Evolutionary conservation across 1,140 invertebrate genomes (phyloP), one percentile per base, ranked within the genome.

Genomic region (Microplitis demolitor): DNA sequence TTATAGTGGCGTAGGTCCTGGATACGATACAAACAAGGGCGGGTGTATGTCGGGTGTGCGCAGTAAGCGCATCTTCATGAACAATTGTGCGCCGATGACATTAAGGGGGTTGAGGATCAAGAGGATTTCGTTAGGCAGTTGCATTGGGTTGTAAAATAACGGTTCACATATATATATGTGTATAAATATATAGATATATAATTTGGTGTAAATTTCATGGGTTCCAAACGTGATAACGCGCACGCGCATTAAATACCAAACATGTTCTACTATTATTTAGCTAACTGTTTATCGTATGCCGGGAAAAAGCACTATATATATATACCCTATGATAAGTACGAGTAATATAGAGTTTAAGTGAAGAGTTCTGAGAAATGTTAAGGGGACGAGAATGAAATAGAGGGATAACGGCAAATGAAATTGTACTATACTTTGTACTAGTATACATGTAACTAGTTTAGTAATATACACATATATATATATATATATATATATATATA

Each of bases 1-100:
- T 51, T 50, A n/a, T 35, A 53, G 66, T 67, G 66, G 66, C 66
- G 66, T 67, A 67, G 66, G 66, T 67, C 66, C 51, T 53, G 66
- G 66, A 50, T 24, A 11, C 45, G 31, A 53, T 53, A 33, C 13
- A 62, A 13, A 62, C 39, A 45, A 45, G 11, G 39, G 39, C 6
- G 6, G 39, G 39, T 6, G 6, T 9, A 45, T 45, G 39, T 45
- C 39, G 33, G 66, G 16, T 50, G 66, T 53, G 50, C 62, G 39
- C 62, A 64, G 35, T 13, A 50, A 62, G 34, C n/a, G 34, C 14
- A 34, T 4, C 8, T 11, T 39, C 4, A 8, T n/a, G 31, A 14
- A 35, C 8, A 3, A 31, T 31, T 37, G 33, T 62, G 60, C 37
- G 63, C 63, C 35, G 63, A 37, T 37, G 39, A 50, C 66, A 31